Percentiles rank a stretch among this genome's conserved stretches.
Conservation (phyloP, 2,888 invertebrate species). For the Hirtodrosophila confusa region DNA sequence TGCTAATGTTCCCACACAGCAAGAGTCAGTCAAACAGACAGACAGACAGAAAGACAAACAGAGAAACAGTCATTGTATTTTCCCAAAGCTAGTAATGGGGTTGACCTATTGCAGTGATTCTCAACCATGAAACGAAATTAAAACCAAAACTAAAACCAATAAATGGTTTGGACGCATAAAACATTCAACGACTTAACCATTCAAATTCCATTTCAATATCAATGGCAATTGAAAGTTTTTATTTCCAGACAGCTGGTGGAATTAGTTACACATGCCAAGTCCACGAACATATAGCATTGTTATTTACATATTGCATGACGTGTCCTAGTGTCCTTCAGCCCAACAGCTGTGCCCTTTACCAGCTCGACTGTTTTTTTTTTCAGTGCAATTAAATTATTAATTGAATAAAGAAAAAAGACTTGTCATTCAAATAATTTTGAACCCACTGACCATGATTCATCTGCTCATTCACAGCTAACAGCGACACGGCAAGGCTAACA, state of each 20-base stretch:
- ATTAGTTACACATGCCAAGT: conserved; percentile 14
- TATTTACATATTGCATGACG: conserved; percentile 24
- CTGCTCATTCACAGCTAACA: conserved; percentile 51
- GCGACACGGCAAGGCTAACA: conserved; percentile 64
- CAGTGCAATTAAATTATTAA: conserved; percentile 29
- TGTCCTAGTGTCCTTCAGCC: not conserved
- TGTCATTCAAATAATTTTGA: not conserved
- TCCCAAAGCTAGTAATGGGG: not conserved
- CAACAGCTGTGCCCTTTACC: conserved; percentile 41
- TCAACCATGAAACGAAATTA: conserved; percentile 20
- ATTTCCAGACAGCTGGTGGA: not conserved
- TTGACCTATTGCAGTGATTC: conserved; percentile 29
- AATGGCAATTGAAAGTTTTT: conserved; percentile 11
- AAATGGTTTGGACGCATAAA: conserved; percentile 43
- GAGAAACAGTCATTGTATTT: not conserved
- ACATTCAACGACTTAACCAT: conserved; percentile 41
- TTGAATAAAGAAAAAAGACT: conserved; percentile 6
- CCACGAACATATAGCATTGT: conserved; percentile 1
- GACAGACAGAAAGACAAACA: not conserved
- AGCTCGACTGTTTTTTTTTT: not conserved
- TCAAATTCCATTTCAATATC: conserved; percentile 11
- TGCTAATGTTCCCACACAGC: conserved; percentile 25
- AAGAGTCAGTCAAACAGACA: not conserved
- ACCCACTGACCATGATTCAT: conserved; percentile 40
- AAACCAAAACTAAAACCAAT: conserved; percentile 7